Evolutionary conservation across 2,113 vertebrate species (phyloP), one percentile per base, ranked within the genome.

Genomic region (Rhinogobius similis): DNA sequence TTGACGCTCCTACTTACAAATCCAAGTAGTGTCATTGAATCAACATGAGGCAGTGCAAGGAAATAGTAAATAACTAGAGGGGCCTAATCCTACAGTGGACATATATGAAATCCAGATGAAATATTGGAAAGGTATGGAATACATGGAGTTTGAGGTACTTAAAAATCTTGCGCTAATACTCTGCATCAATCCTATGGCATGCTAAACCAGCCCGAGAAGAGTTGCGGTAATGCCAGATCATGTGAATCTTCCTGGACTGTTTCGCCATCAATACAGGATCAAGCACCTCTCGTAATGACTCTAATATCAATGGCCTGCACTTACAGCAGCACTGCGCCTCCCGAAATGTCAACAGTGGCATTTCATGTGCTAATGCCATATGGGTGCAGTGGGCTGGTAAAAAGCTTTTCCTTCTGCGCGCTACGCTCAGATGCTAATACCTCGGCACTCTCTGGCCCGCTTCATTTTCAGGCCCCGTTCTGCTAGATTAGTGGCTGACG

Each of bases 401-500:
- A 92, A 91, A 87, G 86, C 88, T 91, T 91, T 90, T 82, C 86
- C 90, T 88, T 82, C 79, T 76, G 71, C 46, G 75, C 62, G 36
- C 82, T 68, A 83, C 75, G 86, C 83, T 91, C 79, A 84, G 85
- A 89, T 89, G 88, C 84, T 88, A 91, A 92, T 91, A 88, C 83
- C 86, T 85, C 82, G 53, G 39, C 75, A 82, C 82, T 84, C 85
- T 82, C 85, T 71, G 84, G 74, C 77, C 72, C 76, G 78, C 89
- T 91, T 93, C 91, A 86, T 91, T 92, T 93, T 86, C 86, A 83
- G 83, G 86, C 87, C 85, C 72, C 76, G 83, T 84, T 86, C 85
- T 92, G 91, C 88, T 93, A 92, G 87, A 94, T 93, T 93, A 93
- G 86, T 83, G 86, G 87, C 89, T 73, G 88, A 91, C 88, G 89